Base-by-base conservation (phyloP, 1,140 invertebrate genomes). In the Leptoteleia sp. region DNA sequence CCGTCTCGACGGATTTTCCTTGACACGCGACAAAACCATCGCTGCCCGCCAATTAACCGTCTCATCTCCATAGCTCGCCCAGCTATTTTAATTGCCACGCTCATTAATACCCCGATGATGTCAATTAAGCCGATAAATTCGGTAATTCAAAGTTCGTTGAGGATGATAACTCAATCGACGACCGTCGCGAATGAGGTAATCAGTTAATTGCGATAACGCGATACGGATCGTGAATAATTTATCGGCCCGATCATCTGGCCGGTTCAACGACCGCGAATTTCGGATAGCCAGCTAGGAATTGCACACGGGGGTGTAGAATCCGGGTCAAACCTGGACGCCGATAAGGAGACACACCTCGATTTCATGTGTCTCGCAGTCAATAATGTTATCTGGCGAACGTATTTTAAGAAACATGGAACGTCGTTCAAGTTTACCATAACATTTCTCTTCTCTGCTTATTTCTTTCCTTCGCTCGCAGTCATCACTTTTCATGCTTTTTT, bases 321-420 rank as follows among this genome's bases (percentile, higher is more conserved):
- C 80, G 76, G 62, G 72, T 52, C 76, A 45, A 64, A 65, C 45
- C 38, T 68, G 47, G 76, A 42, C 45, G 48, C 55, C 15, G 85
- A 87, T 87, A 87, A 86, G 57, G 59, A 27, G 73, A 78, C 85
- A 65, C 84, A 76, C 83, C 86, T 85, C 71, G 61, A 62, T 83
- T 86, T 84, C 83, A 82, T 79, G 82, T 83, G 67, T 80, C 82
- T 83, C 67, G 80, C 76, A 70, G 80, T 88, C 83, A 88, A 87
- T 80, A 87, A 50, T 31, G 81, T 87, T 87, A 87, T 87, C 85
- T 54, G 22, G 11, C 76, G 76, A 85, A 52, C 83, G 82, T 29
- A 6, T 47, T 61, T 45, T 59, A 19, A 15, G 45, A 48, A 31
- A 29, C 1, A 29, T 29, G 8, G 8, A 29, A 7, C 27, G 4